Base-by-base conservation (phyloP, 2,888 invertebrate species). In the Toxonevra muliebris region DNA sequence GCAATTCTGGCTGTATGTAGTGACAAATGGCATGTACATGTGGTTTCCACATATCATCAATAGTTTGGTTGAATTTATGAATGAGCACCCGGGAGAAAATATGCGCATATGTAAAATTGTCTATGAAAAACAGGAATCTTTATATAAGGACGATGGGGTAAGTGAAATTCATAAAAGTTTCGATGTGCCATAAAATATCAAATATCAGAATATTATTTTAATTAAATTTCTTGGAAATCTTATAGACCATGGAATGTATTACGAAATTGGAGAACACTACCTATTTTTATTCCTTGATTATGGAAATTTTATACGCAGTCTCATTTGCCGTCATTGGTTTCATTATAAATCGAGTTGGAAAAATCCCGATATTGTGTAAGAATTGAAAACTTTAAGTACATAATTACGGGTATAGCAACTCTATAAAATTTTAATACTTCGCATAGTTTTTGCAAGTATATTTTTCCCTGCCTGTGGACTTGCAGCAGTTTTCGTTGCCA, bases 31-130 rank as follows among this genome's bases (percentile, higher is more conserved):
- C 0, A 71, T 84, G 68, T 80, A 82, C 65, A 80, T 84, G 77
- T 84, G 82, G 81, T 80, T 83, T 59, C 83, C 83, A 0, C 81
- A 82, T 43, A 81, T 83, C 15, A 75, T 82, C 45, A 82, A 83
- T 69, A 78, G 79, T 41, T 76, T 82, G 70, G 78, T 77, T 0
- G 75, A 79, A 40, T 83, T 75, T 64, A 76, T 77, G 69, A 69
- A 73, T 3, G 66, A 72, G 12, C 73, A 80, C 69, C 79, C 80
- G 1, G 76, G 74, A 17, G 67, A 74, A 15, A 64, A 72, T 12
- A 74, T 71, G 9, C 69, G 74, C 19, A 75, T 83, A 11, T 84
- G 84, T 68, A 69, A 80, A 43, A 77, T 80, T 41, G 72, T 82
- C 12, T 73, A 78, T 60, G 66, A 71, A 0, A 78, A 77, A 61